Percentiles rank a stretch among this genome's conserved stretches.
phyloP scores from a whole-genome alignment of 2,888 invertebrate genomes.

The Pterobdella sp. region DNA sequence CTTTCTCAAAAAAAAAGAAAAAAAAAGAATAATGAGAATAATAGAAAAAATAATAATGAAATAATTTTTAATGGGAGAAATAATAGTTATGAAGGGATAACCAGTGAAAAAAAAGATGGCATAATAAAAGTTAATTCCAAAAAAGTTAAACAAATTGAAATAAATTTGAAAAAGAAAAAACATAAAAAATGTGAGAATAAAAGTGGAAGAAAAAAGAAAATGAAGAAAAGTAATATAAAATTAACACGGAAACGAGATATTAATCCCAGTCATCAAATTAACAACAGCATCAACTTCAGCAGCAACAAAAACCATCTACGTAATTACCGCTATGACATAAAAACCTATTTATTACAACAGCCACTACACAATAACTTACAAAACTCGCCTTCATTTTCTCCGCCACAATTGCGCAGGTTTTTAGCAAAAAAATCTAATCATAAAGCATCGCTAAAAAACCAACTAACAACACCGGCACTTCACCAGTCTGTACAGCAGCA shows the following conservation, averaged over 20 bases:
- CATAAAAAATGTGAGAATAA: not conserved
- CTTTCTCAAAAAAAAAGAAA: too few relatives aligned
- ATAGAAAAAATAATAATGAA: not conserved
- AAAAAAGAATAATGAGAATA: not conserved
- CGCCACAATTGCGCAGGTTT: not conserved
- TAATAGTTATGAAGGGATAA: not conserved
- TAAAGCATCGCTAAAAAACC: not conserved
- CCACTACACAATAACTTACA: not conserved
- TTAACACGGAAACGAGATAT: not conserved
- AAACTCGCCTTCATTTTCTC: not conserved
- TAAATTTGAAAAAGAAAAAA: not conserved
- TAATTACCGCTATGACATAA: not conserved
- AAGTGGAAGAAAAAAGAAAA: not conserved
- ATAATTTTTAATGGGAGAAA: not conserved
- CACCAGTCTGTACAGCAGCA: not conserved
- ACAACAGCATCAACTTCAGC: conserved; percentile 3
- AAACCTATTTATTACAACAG: not conserved
- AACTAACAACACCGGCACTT: not conserved
- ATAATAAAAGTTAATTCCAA: not conserved
- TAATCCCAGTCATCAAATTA: not conserved
- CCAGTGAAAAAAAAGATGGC: not conserved
- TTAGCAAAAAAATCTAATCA: not conserved
- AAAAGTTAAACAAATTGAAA: not conserved
- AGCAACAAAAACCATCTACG: not conserved
- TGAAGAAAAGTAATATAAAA: not conserved